Conservation (phyloP, 53 echinoderm and acorn worm genomes). For the Temnopleurus reevesii region DNA sequence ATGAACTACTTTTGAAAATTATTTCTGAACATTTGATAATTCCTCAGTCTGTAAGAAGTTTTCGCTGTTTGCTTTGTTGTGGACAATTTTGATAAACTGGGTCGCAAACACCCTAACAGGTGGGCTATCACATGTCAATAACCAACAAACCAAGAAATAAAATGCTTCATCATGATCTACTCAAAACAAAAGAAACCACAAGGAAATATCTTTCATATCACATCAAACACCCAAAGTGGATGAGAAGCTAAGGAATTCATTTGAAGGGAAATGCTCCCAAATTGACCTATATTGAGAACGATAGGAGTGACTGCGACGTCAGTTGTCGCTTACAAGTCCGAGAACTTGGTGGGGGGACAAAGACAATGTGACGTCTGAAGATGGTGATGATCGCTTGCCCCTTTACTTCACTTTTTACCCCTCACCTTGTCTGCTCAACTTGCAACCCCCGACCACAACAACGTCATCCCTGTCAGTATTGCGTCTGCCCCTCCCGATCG, state of each 20-base stretch:
- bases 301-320: not conserved
- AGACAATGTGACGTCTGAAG: not conserved
- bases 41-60: no score
- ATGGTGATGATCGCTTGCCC: not conserved
- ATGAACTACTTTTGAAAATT: no score
- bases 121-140: not conserved
- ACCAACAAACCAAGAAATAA: not conserved
- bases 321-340: slow-evolving; percentile 3
- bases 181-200: not conserved
- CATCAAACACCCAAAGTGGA: not conserved
- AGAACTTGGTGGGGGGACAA: not conserved
- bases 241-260: not conserved
- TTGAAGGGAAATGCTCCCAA: not conserved
- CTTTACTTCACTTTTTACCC: not conserved
- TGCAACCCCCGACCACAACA: not conserved
- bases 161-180: not conserved
- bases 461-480: slow-evolving; percentile 35
- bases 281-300: not conserved
- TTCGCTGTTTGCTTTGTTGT: no score
- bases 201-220: not conserved
- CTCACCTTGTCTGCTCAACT: not conserved
- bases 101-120: no score
- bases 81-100: no score
- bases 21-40: no score
- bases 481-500: slow-evolving; percentile 20